Evolutionary conservation across 2,797 vertebrate species (phyloP).

Genomic region (Coranthus polyacanthus): DNA sequence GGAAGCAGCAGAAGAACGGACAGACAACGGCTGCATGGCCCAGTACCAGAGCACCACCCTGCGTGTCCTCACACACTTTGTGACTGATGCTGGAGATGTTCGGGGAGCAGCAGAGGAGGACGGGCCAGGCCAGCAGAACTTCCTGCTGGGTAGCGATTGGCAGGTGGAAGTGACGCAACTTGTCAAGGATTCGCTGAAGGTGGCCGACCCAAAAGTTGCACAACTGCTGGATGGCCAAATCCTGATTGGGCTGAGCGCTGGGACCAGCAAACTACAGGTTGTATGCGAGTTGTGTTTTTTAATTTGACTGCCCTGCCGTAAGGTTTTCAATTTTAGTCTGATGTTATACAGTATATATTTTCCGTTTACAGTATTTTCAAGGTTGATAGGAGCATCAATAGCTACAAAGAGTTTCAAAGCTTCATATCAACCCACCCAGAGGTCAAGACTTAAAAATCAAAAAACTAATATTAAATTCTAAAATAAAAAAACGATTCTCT

Average conservation of each 20-base stretch:
- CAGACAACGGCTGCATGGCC: slow-evolving; percentile 86
- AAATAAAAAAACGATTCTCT: too few species aligned
- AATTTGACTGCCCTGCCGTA: too few species aligned
- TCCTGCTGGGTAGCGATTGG: slow-evolving; percentile 91
- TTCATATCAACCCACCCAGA: too few species aligned
- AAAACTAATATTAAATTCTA: too few species aligned
- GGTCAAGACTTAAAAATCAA: too few species aligned
- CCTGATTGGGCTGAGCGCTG: slow-evolving; percentile 87
- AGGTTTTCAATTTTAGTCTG: too few species aligned
- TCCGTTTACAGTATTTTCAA: too few species aligned
- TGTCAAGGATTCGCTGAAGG: slow-evolving; percentile 89
- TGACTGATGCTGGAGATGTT: slow-evolving; percentile 82
- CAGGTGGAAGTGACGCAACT: slow-evolving; percentile 93
- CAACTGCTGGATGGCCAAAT: slow-evolving; percentile 86
- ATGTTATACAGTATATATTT: too few species aligned
- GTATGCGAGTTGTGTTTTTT: slow-evolving; percentile 24
- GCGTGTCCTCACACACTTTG: slow-evolving; percentile 92
- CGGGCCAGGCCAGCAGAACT: slow-evolving; percentile 84
- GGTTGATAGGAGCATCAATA: too few species aligned
- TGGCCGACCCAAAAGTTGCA: slow-evolving; percentile 88
- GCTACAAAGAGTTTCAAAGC: too few species aligned
- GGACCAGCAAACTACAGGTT: slow-evolving; percentile 94
- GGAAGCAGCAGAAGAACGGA: slow-evolving; percentile 78
- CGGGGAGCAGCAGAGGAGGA: slow-evolving; percentile 72
- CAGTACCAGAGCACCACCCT: slow-evolving; percentile 91